Percentiles rank a stretch among this genome's conserved stretches.
phyloP scores from a whole-genome alignment of 2,113 vertebrate genomes.

The Emberiza fucata region DNA sequence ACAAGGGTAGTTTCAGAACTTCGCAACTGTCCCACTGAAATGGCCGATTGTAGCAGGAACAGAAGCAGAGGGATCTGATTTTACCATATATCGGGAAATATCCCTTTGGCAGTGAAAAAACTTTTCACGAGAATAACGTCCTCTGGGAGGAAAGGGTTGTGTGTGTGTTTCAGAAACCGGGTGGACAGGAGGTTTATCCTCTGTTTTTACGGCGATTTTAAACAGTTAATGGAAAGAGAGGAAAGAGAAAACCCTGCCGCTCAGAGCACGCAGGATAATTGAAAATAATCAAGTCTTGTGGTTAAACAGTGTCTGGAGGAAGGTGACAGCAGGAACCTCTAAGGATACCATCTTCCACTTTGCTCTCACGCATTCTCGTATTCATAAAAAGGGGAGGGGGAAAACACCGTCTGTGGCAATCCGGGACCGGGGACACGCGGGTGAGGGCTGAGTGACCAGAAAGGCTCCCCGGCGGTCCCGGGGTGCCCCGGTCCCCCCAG shows the following conservation, averaged over 20 bases:
- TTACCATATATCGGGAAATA: accelerated
- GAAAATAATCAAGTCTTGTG: not conserved
- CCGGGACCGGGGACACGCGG: accelerated
- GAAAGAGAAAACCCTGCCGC: not conserved
- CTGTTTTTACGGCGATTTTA: accelerated
- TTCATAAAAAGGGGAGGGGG: accelerated
- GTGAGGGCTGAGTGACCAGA: not conserved
- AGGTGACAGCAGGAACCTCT: not conserved
- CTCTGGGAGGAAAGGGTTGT: accelerated
- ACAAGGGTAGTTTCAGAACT: not conserved
- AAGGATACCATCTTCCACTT: accelerated
- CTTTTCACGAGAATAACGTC: not conserved
- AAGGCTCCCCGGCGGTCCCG: not conserved
- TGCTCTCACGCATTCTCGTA: not conserved
- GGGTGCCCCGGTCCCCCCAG: not conserved
- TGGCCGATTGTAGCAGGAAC: accelerated
- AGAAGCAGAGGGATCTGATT: not conserved
- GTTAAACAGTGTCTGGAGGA: not conserved
- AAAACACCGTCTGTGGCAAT: accelerated
- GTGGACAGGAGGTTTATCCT: accelerated
- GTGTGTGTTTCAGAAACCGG: not conserved
- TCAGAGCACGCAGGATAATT: not conserved
- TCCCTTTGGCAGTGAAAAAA: not conserved
- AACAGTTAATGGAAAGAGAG: too few species aligned
- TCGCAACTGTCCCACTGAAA: not conserved